A percentile compares a stretch with the other conserved stretches of the same genome.
Evolutionary conservation across 2,797 vertebrate species (phyloP).

Genomic region (Myotis vivesi): DNA sequence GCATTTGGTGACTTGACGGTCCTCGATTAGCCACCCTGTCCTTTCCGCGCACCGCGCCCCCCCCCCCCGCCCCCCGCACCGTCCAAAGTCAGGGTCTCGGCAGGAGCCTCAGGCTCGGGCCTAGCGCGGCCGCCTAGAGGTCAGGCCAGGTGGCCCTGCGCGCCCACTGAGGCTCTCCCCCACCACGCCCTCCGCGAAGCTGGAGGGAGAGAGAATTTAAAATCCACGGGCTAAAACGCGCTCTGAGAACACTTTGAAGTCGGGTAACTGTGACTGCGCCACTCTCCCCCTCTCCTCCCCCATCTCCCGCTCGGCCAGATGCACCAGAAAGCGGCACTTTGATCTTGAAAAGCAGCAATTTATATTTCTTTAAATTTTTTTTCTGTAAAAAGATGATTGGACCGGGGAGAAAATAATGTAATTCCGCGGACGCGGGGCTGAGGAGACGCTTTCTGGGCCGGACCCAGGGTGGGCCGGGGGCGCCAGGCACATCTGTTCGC

Average conservation of each 20-base stretch:
- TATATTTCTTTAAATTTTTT: constrained; percentile 74
- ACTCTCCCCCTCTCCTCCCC: neutral
- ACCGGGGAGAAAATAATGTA: constrained; percentile 72
- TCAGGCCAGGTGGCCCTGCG: constrained; percentile 43
- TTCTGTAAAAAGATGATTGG: constrained; percentile 56
- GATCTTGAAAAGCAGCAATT: constrained; percentile 82
- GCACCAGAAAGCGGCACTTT: constrained; percentile 81
- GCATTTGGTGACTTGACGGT: neutral
- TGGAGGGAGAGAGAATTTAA: neutral
- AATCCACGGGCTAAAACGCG: constrained; percentile 10
- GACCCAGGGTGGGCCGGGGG: neutral
- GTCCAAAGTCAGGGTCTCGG: rapidly evolving
- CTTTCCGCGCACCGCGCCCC: neutral
- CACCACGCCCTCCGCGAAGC: neutral
- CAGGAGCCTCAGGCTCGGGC: rapidly evolving
- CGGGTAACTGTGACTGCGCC: constrained; percentile 68
- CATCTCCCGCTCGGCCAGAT: constrained; percentile 76
- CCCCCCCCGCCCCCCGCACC: rapidly evolving
- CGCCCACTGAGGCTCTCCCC: neutral
- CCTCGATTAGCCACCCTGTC: neutral
- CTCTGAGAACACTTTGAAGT: constrained; percentile 69
- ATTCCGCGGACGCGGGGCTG: constrained; percentile 58
- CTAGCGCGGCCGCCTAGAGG: rapidly evolving
- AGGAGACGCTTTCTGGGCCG: neutral
- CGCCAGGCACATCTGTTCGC: constrained; percentile 67